Evolutionary conservation across 2,888 invertebrate species (phyloP), one percentile per base, ranked within the genome.

Genomic region (Augiades crinisus): DNA sequence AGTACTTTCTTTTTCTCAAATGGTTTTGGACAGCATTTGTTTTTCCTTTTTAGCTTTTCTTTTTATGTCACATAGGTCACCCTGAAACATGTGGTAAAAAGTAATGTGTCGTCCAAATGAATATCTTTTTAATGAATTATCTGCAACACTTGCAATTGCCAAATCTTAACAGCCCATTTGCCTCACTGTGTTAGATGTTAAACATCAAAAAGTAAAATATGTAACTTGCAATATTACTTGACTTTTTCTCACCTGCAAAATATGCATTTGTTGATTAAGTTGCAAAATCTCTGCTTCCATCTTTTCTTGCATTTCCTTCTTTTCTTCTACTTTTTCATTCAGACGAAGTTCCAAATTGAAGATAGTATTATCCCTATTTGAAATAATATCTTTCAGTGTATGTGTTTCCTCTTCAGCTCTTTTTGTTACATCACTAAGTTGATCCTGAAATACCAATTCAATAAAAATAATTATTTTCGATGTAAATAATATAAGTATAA

Each of bases 1-100:
- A 5, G 5, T 12, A 12, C 1, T 12, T 30, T 30, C 30, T 1
- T 30, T 12, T 5, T 30, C 30, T 12, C 12, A 30, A 30, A 30
- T 30, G 5, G n/a, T 30, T 12, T 5, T 12, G 2, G 12, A 5
- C 5, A 5, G 12, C 5, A 13, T 22, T 24, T 40, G 14, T 40
- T 22, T 22, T 14, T 14, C 14, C 14, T 40, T 24, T 40, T 40
- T 24, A 22, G 24, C 5, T 62, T 66, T 77, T 8, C 14, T 22
- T 14, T 5, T 24, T 14, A 8, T 7, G 3, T 40, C 24, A 24
- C 14, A 13, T 8, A 64, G 36, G 62, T 79, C 72, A 5, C 69
- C 74, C 78, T 81, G 36, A 57, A 47, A 65, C 3, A 12, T 3
- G 12, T 1, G n/a, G 2, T 1, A 4, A 5, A 30, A 30, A 30